phyloP scores from a whole-genome alignment of 2,888 invertebrate genomes.

The Incurvaria masculella region DNA sequence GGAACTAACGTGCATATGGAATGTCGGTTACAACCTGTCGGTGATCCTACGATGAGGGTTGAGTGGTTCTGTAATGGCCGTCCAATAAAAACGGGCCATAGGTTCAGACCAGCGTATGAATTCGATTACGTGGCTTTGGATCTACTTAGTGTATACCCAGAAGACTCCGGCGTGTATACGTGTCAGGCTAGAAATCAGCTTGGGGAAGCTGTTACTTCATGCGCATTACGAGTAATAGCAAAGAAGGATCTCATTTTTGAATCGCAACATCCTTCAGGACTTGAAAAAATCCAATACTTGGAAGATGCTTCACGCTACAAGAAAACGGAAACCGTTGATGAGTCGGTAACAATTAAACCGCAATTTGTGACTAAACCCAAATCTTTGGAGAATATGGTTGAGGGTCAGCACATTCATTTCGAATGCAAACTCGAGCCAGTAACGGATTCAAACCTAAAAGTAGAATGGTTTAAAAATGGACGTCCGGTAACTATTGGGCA shows the following conservation, averaged over 20 bases:
- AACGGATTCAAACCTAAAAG: slow-evolving; percentile 92
- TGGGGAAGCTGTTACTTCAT: slow-evolving; percentile 92
- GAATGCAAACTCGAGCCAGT: slow-evolving; percentile 97
- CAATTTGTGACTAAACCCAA: slow-evolving; percentile 86
- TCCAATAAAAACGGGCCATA: slow-evolving; percentile 87
- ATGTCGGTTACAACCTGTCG: slow-evolving; percentile 86
- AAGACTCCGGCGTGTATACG: slow-evolving; percentile 94
- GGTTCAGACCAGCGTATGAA: slow-evolving; percentile 95
- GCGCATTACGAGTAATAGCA: slow-evolving; percentile 84
- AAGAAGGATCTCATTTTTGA: slow-evolving; percentile 86
- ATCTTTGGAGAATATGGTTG: slow-evolving; percentile 77
- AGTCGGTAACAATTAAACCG: slow-evolving; percentile 79
- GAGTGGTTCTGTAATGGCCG: slow-evolving; percentile 97
- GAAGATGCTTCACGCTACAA: slow-evolving; percentile 86
- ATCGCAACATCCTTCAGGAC: slow-evolving; percentile 85
- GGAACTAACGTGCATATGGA: slow-evolving; percentile 91
- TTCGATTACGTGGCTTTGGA: slow-evolving; percentile 97
- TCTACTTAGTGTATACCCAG: slow-evolving; percentile 93
- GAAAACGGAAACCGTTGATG: slow-evolving; percentile 76
- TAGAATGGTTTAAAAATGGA: slow-evolving; percentile 97
- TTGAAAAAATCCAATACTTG: slow-evolving; percentile 89
- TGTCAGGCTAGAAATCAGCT: slow-evolving; percentile 92
- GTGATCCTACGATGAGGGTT: slow-evolving; percentile 87
- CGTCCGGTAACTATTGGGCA: slow-evolving; percentile 92
- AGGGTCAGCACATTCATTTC: slow-evolving; percentile 93